phyloP scores from a whole-genome alignment of 2,797 vertebrate species.

The Argentina silus region DNA sequence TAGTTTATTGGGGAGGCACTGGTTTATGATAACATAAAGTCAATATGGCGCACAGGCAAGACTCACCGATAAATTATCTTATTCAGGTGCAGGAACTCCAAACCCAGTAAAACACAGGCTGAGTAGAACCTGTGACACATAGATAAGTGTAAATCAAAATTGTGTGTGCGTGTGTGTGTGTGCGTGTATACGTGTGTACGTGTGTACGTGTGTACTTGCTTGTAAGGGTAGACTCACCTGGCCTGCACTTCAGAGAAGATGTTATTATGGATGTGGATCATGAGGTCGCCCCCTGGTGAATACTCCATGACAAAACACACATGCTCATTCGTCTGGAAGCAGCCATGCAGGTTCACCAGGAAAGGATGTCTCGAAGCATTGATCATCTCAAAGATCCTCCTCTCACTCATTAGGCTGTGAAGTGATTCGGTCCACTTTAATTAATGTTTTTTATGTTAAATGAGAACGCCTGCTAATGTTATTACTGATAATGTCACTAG shows the following conservation, averaged over 20 bases:
- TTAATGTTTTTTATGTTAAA: not conserved
- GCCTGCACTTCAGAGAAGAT: constrained; percentile 85
- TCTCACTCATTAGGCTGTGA: constrained; percentile 90
- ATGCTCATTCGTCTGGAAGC: constrained; percentile 90
- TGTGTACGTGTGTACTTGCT: not conserved
- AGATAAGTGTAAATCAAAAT: not conserved
- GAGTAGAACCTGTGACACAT: constrained; percentile 69
- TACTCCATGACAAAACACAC: constrained; percentile 94
- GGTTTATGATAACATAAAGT: not conserved
- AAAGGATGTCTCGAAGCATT: constrained; percentile 86
- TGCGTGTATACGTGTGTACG: not conserved
- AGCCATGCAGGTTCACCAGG: constrained; percentile 89
- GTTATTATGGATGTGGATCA: constrained; percentile 91
- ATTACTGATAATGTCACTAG: constrained; percentile 16
- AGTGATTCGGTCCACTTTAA: not conserved
- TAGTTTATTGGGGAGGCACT: not conserved
- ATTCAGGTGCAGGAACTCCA: constrained; percentile 92
- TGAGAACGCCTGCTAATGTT: not conserved
- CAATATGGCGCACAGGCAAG: accelerated
- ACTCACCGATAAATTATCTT: constrained; percentile 92
- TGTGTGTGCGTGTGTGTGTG: not conserved
- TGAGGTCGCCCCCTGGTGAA: constrained; percentile 89
- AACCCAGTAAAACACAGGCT: constrained; percentile 69
- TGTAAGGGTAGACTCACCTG: constrained; percentile 65
- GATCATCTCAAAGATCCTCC: constrained; percentile 90